Evolutionary conservation across 2,797 vertebrate genomes (phyloP).

Genomic region (Sphaeramia orbicularis): DNA sequence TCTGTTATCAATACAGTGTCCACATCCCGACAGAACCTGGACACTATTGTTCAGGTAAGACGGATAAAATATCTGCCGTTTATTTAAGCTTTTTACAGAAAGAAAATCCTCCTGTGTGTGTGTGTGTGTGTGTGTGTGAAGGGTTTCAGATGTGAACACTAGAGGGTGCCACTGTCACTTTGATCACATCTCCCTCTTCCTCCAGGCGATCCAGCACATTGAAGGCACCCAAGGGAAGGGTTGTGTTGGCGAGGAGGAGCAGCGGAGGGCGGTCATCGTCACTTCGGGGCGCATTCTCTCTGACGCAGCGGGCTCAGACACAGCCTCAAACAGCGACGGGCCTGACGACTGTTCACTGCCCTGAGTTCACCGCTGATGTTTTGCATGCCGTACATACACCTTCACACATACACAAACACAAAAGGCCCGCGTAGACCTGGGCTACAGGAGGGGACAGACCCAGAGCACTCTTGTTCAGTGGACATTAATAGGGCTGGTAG

Average conservation of each 20-base stretch:
- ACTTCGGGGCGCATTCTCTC: slow-evolving; percentile 88
- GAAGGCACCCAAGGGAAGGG: slow-evolving; percentile 94
- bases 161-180: slow-evolving; percentile 53
- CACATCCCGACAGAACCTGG: slow-evolving; percentile 97
- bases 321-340: slow-evolving; percentile 91
- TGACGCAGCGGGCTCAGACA: slow-evolving; percentile 90
- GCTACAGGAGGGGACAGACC: slow-evolving; percentile 60
- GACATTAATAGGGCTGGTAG: slow-evolving; percentile 65
- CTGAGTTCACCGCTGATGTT: slow-evolving; percentile 77
- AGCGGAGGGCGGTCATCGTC: slow-evolving; percentile 93
- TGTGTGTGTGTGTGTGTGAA: not conserved
- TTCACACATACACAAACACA: slow-evolving; percentile 42
- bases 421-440: slow-evolving; percentile 39
- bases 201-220: slow-evolving; percentile 98
- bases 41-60: slow-evolving; percentile 97
- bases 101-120: not conserved
- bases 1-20: slow-evolving; percentile 97
- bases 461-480: slow-evolving; percentile 62
- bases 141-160: slow-evolving; percentile 34
- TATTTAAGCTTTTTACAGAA: too few relatives aligned
- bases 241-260: slow-evolving; percentile 89
- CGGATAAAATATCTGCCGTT: not conserved
- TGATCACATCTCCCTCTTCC: not conserved
- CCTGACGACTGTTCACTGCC: slow-evolving; percentile 91
- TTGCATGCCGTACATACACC: slow-evolving; percentile 39